Base-by-base conservation (phyloP, 1,140 invertebrate genomes). In the Euglossa dilemma region DNA sequence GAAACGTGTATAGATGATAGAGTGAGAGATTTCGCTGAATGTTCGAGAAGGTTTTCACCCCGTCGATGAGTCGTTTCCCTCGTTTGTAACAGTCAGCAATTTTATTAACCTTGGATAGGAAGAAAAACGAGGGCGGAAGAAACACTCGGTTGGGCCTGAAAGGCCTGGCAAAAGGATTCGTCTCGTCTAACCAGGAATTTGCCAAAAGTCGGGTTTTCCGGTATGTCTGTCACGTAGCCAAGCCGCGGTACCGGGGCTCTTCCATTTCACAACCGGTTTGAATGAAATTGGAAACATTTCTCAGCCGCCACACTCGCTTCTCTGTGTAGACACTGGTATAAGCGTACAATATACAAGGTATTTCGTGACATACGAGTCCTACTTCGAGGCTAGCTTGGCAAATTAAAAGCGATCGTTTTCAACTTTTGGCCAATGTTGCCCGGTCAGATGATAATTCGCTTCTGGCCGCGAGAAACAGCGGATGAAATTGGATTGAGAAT, bases 261-360 rank as follows among this genome's bases (percentile, higher is more conserved):
- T 91, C 90, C 86, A 89, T 90, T 86, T 88, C 81, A 74, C 86
- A 88, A 86, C 89, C 88, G 89, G 85, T 93, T 93, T 90, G 84
- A 92, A 92, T 92, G 92, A 94, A 94, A 94, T 94, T 93, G 93
- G 91, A 93, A 93, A 91, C 91, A 93, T 94, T 93, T 93, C 81
- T 94, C 92, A 93, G 83, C 50, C 73, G 77, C 67, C 77, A 75
- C 76, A 76, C 83, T 69, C 80, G 36, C 52, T 57, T 28, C 45
- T 61, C 14, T 52, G 52, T 73, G 66, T 69, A 77, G 61, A 73
- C 74, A 20, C 70, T 43, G 45, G 47, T 25, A 73, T 25, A 67
- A 18, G 43, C 11, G 28, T 47, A 66, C 25, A 45, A 57, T 71
- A 56, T 56, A 74, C 52, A 67, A 63, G 76, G n/a, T 59, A 45